Base-by-base conservation (phyloP, 2,113 vertebrate species). In the Pandion haliaetus region DNA sequence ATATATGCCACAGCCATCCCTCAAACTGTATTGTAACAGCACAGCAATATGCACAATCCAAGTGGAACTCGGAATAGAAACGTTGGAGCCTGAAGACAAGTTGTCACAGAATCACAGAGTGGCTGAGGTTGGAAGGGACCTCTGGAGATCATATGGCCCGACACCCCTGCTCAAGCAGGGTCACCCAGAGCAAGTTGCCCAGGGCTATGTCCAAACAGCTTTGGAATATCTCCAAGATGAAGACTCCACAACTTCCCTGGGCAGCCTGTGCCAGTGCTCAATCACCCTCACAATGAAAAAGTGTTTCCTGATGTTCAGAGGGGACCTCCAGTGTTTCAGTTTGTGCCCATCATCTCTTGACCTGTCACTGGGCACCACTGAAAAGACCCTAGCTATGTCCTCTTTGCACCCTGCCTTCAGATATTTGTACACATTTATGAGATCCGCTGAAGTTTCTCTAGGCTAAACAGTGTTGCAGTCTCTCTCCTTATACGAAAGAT, bases 71-170 rank as follows among this genome's bases (percentile, higher is more conserved):
- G 5, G 15, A 59, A 15, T 66, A 54, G 34, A 63, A 34, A 4
- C 18, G 15, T 0, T 49, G 77, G 42, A 67, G 7, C 67, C 25
- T 84, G 32, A 77, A 59, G 29, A 55, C 9, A 45, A 59, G 55
- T 55, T 34, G 8, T 13, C 52, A 26, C 28, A 40, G n/a, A 34
- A n/a, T 34, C 10, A 26, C 0, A 3, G 29, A 21, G 4, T 2
- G 0, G 6, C 40, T 66, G 69, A 82, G 10, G 5, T 11, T 77
- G 63, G 28, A 40, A 0, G 0, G 11, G 11, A 54, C 5, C 38
- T 58, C 63, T 92, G 36, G 28, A 4, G 1, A 4, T 70, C 1
- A 0, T 20, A 15, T 1, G 1, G 3, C 15, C 42, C 14, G 66
- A 24, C 0, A 3, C 9, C 9, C 14, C 12, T 42, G 10, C 32